Evolutionary conservation across 2,113 vertebrate species (phyloP), one percentile per base, ranked within the genome.

Genomic region (Macrotis lagotis): DNA sequence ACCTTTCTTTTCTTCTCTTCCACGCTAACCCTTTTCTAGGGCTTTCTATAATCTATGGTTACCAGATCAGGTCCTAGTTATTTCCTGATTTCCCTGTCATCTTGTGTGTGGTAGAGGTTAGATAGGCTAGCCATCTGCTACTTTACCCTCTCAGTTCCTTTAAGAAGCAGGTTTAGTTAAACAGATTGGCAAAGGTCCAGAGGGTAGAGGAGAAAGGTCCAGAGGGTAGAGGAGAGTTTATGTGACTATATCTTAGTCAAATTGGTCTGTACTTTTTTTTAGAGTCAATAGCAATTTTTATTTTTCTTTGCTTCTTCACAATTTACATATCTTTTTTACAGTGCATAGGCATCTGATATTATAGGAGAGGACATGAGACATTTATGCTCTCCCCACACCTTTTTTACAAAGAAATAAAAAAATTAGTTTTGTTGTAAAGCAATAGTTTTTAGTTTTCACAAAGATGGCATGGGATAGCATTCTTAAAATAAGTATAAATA

Each of bases 91-190:
- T 92, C 88, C 11, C 88, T 59, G 51, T 83, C 66, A 96, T 95
- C 51, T 51, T 25, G n/a, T 97, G 96, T 96, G 97, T 97, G 96
- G 97, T 59, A 93, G 55, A 31, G 93, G 51, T 51, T 91, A 93
- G 49, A 90, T 53, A 96, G 97, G 97, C 96, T 91, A 91, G 94
- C 97, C 97, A 97, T 97, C 97, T 98, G 97, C 97, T 96, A 96
- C 55, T 97, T 93, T 95, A 92, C 94, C 94, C 88, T 93, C 91
- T 96, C 93, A 95, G 92, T 97, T 93, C 93, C 97, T 90, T 91
- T 51, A 28, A 95, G 97, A 96, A 97, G 92, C 92, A 96, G 94
- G 93, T 97, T 97, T 93, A 0, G 53, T 96, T 97, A 94, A 96
- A 96, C 92, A 96, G 93, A 92, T 93, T 97, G 97, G 97, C 97